Conservation (phyloP, 2,888 invertebrate genomes). For the Pseudeuparius sepicola region DNA sequence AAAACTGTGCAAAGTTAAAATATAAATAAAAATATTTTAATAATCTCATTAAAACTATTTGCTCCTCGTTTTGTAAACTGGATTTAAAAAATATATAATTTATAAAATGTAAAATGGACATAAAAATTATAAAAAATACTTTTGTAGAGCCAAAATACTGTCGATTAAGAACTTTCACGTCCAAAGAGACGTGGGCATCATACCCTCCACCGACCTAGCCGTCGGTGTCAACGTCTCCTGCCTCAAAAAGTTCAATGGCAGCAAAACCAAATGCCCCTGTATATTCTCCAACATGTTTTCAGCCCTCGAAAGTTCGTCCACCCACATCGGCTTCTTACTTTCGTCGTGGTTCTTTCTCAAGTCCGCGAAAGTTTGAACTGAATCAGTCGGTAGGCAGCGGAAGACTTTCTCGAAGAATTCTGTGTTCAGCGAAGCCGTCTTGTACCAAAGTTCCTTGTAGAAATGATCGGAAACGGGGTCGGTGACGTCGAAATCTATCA, state of each 20-base stretch:
- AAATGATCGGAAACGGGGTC: constrained; percentile 78
- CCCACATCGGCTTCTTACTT: constrained; percentile 62
- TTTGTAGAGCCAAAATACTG: too few relatives aligned
- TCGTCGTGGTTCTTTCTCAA: constrained; percentile 67
- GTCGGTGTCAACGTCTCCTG: constrained; percentile 78
- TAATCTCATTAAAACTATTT: too few relatives aligned
- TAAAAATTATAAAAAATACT: too few relatives aligned
- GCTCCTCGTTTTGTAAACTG: too few relatives aligned
- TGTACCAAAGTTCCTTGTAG: constrained; percentile 76
- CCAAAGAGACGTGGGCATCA: constrained; percentile 90
- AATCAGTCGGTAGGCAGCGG: constrained; percentile 80
- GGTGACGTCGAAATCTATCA: constrained; percentile 48
- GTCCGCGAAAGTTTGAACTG: constrained; percentile 65
- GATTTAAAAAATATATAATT: too few relatives aligned
- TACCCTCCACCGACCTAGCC: constrained; percentile 76
- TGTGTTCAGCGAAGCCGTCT: constrained; percentile 73
- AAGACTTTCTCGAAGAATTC: constrained; percentile 86
- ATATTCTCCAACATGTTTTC: constrained; percentile 63
- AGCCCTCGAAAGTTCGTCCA: constrained; percentile 62
- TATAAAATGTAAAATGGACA: too few relatives aligned
- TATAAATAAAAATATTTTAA: too few relatives aligned
- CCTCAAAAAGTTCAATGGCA: constrained; percentile 83
- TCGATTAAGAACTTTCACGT: too few relatives aligned
- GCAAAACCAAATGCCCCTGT: constrained; percentile 76
- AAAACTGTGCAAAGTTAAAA: too few relatives aligned